Conservation (phyloP, 2,797 vertebrate genomes). For the Cirrhinus mrigala region DNA sequence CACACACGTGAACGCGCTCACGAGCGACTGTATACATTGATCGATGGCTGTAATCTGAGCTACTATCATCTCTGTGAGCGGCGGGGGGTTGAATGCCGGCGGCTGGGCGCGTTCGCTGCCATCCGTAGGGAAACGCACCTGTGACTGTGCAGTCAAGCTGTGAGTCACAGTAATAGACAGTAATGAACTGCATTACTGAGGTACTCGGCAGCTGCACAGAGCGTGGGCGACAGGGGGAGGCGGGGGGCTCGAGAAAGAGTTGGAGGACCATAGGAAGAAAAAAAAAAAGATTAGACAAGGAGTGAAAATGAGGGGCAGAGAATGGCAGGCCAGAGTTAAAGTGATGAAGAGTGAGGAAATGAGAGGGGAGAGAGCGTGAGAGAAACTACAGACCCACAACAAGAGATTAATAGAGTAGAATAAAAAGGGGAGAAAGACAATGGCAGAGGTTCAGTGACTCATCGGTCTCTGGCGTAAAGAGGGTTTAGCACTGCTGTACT, state of each 20-base stretch:
- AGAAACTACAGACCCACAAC: conserved; percentile 11
- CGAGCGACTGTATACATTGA: not conserved
- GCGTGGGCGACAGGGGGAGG: conserved; percentile 52
- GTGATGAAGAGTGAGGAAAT: conserved; percentile 13
- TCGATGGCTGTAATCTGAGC: conserved; percentile 42
- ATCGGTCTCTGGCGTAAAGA: conserved; percentile 7
- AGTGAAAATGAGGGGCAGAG: conserved; percentile 24
- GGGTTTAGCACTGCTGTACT: conserved; percentile 12
- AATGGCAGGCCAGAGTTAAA: conserved; percentile 9
- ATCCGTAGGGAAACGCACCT: conserved; percentile 53
- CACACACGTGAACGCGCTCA: not conserved
- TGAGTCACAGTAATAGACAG: conserved; percentile 65
- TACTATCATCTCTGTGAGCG: conserved; percentile 3
- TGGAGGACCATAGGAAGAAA: conserved; percentile 22
- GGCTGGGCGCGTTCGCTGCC: not conserved
- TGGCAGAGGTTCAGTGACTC: conserved; percentile 10
- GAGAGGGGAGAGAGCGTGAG: not conserved
- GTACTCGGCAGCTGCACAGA: conserved; percentile 57
- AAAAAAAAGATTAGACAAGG: conserved; percentile 11
- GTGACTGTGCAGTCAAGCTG: conserved; percentile 56
- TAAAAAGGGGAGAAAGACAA: conserved; percentile 2
- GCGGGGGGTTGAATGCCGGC: not conserved
- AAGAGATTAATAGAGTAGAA: conserved; percentile 29
- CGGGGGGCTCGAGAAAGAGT: conserved; percentile 47
- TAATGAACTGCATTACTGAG: conserved; percentile 67